phyloP scores from a whole-genome alignment of 92 coral and sea anemone genomes.

The Actinostola sp. region DNA sequence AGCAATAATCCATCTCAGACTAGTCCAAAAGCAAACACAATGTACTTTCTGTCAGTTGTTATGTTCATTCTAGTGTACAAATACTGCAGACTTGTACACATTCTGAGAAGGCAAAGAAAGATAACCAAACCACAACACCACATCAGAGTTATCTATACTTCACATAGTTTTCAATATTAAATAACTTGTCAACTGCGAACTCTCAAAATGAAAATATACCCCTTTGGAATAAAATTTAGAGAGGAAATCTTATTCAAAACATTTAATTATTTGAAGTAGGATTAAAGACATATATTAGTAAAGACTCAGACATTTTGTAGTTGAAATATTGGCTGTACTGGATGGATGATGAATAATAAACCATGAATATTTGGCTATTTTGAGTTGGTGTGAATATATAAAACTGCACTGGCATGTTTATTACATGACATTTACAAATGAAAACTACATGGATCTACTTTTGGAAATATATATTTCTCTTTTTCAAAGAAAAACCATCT shows the following conservation, averaged over 20 bases:
- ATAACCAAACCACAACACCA: neutral
- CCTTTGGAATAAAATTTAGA: too few species aligned
- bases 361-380: neutral
- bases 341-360: conserved; percentile 9
- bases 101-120: neutral
- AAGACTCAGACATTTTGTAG: neutral
- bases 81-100: neutral
- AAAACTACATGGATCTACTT: too few species aligned
- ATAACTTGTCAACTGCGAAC: neutral
- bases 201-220: too few species aligned
- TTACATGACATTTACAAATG: neutral
- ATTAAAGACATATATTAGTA: neutral
- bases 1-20: too few species aligned
- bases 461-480: too few species aligned
- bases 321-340: neutral
- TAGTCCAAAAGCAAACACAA: too few species aligned
- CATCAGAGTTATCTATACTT: neutral
- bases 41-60: neutral
- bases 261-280: neutral
- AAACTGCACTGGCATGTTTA: neutral
- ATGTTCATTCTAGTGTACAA: neutral
- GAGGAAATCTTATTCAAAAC: too few species aligned
- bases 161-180: neutral
- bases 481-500: neutral
- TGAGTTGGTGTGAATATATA: neutral